phyloP scores from a whole-genome alignment of 2,113 vertebrate genomes.

The Clarias magur region DNA sequence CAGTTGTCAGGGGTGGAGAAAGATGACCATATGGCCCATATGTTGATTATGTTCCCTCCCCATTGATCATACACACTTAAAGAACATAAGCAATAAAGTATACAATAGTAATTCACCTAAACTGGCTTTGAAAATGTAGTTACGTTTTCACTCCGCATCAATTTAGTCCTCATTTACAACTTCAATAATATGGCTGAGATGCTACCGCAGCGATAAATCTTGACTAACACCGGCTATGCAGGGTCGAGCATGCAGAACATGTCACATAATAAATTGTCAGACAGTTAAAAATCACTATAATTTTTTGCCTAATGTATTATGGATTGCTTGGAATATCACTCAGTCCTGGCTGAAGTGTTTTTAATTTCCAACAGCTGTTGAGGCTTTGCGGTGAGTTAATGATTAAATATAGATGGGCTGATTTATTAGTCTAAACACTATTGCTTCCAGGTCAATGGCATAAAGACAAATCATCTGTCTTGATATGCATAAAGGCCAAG shows the following conservation, averaged over 20 bases:
- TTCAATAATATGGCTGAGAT: constrained; percentile 87
- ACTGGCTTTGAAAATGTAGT: constrained; percentile 81
- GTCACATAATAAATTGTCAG: constrained; percentile 95
- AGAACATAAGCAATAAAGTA: constrained; percentile 71
- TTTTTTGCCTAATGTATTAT: constrained; percentile 99
- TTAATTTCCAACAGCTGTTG: constrained; percentile 99
- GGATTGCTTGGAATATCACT: constrained; percentile 99
- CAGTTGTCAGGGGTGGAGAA: constrained; percentile 2
- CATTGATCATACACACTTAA: constrained; percentile 45
- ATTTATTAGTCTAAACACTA: constrained; percentile 99
- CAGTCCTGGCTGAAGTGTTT: constrained; percentile 93
- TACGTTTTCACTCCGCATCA: constrained; percentile 81
- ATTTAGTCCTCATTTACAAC: constrained; percentile 86
- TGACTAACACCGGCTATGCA: constrained; percentile 85
- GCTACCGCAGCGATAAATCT: constrained; percentile 89
- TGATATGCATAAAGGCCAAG: constrained; percentile 95
- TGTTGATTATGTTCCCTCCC: constrained; percentile 11
- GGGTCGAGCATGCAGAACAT: constrained; percentile 91
- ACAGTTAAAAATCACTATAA: constrained; percentile 99
- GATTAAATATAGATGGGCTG: constrained; percentile 99
- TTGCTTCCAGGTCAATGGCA: constrained; percentile 98
- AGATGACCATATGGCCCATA: constrained; percentile 6
- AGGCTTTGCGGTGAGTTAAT: constrained; percentile 96
- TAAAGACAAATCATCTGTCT: constrained; percentile 99
- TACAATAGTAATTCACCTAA: constrained; percentile 78